Evolutionary conservation across 37 sponge, comb jelly and placozoan genomes (phyloP), one percentile per base, ranked within the genome.

Genomic region (Beroe ovata): DNA sequence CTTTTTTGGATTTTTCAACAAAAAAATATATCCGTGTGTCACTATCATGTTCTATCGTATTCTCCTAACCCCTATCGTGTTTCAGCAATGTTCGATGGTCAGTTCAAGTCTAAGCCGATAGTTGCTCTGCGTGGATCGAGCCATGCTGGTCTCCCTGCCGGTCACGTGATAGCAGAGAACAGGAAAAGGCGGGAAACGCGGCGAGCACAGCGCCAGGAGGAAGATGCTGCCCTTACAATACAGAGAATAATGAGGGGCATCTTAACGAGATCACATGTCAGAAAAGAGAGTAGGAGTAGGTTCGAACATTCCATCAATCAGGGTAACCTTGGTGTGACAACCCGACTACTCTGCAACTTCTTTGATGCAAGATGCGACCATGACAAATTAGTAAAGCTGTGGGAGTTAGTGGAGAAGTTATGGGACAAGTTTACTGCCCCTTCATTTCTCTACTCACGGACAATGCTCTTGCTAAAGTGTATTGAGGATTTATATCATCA

Each of bases 121-220:
- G 94, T 95, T 3, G 90, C 95, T 23, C 90, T 95, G 18, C 60
- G 95, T 60, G 95, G 95, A 29, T 91, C 91, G 21, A 3, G 37
- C 16, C 62, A 81, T 32, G 71, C 39, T 8, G 90, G 71, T 22
- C 20, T 39, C 47, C 28, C 77, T 29, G 77, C 64, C 6, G 39
- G 8, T 36, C n/a, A 60, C 34, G 63, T 89, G 25, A 47, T 89
- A 34, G 38, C 39, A 61, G 37, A 23, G 32, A 60, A 89, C 89
- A 22, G 84, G 47, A 77, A 42, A 26, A 77, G 54, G 41, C 3
- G 84, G 23, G 84, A 77, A 35, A 77, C 54, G 1, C 84, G 84
- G 16, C n/a, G 3, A 32, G 54, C 54, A 4, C 84, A 77, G 54
- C 42, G 84, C 1, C 18, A 2, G 11, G 84, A 42, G 33, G 84